These are phyloP conservation scores for Lasioglossum malachurum DNA, from an alignment of 2,888 invertebrate species.

Conservation along the genomic window DNA sequence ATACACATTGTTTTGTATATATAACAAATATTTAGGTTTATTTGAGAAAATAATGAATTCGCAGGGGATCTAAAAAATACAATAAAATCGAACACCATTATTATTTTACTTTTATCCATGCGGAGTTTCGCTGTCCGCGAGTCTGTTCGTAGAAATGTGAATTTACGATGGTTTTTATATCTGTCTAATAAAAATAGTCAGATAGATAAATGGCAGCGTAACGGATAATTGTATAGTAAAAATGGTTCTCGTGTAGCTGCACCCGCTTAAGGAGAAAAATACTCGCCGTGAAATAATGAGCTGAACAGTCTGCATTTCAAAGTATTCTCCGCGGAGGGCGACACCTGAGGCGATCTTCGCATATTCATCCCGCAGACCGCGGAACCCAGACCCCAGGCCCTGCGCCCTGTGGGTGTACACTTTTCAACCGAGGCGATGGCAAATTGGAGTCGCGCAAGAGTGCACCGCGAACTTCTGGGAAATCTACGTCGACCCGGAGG, in stretches of 20 bases:
- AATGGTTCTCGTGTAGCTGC: not conserved
- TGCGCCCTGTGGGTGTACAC: conserved; percentile 3
- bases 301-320: not conserved
- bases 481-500: conserved; percentile 10
- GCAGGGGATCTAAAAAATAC: not conserved
- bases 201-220: not conserved
- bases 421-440: conserved; percentile 19
- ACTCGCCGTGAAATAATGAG: not conserved
- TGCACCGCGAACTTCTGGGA: conserved; percentile 17
- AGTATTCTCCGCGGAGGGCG: conserved; percentile 5
- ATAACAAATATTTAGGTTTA: too few species aligned
- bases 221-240: not conserved
- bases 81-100: not conserved
- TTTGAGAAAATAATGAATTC: too few species aligned
- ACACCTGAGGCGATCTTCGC: conserved; percentile 7
- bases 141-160: too few species aligned
- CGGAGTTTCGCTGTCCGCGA: not conserved
- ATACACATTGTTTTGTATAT: too few species aligned
- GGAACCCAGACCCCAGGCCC: not conserved
- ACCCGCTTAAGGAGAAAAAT: not conserved
- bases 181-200: too few species aligned
- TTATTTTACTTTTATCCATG: not conserved
- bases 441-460: conserved; percentile 9
- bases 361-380: not conserved
- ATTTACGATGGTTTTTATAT: not conserved